phyloP scores from a whole-genome alignment of 2,888 invertebrate genomes.

The Drosophila kambysellisi region DNA sequence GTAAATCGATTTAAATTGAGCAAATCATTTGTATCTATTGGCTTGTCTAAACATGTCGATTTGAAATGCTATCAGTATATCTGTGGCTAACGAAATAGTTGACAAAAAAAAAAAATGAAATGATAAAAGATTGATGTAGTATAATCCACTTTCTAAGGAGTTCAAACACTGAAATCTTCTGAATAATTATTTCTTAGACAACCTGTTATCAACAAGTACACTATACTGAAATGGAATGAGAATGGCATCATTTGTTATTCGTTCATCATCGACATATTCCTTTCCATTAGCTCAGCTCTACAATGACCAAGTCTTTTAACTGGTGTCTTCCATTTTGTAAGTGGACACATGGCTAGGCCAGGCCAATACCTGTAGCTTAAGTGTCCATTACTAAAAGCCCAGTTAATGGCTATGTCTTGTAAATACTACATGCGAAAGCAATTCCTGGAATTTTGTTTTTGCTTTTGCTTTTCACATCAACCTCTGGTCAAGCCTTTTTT shows the following conservation, averaged over 20 bases:
- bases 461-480: slow-evolving; percentile 66
- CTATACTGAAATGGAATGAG: not conserved
- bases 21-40: not conserved
- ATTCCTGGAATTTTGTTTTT: slow-evolving; percentile 62
- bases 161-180: not conserved
- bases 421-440: slow-evolving; percentile 45
- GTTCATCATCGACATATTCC: not conserved
- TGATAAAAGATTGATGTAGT: not conserved
- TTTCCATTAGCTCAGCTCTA: slow-evolving; percentile 8
- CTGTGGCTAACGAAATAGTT: not conserved
- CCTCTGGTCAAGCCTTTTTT: slow-evolving; percentile 62
- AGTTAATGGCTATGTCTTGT: slow-evolving; percentile 62
- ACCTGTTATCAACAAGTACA: not conserved
- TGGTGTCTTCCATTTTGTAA: slow-evolving; percentile 6
- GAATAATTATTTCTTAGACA: not conserved
- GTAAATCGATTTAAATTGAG: not conserved
- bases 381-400: slow-evolving; percentile 58
- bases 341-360: not conserved
- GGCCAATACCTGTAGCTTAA: slow-evolving; percentile 37
- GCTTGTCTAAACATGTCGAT: not conserved
- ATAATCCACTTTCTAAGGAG: not conserved
- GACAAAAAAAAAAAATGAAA: not conserved
- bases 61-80: not conserved
- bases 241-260: not conserved
- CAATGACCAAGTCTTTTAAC: not conserved